Conservation (phyloP, 1,140 invertebrate genomes). For the Drosophila seguyi region DNA sequence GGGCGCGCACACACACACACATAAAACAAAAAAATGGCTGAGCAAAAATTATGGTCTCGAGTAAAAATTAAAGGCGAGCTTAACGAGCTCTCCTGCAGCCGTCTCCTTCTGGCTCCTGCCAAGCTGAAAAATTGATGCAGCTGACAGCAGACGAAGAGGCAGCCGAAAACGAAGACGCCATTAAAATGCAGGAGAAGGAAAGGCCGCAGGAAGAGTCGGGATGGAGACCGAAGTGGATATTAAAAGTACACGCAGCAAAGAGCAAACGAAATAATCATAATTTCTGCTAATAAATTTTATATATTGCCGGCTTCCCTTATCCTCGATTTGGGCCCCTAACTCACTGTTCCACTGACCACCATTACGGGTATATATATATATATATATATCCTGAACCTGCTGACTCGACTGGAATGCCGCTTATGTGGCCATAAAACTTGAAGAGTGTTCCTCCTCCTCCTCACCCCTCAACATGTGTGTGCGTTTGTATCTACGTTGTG, state of each 20-base stretch:
- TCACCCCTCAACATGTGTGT: slow-evolving; percentile 2
- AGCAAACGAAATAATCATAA: slow-evolving; percentile 81
- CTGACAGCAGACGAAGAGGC: slow-evolving; percentile 58
- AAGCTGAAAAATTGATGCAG: slow-evolving; percentile 72
- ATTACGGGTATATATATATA: not conserved
- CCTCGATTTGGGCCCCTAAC: slow-evolving; percentile 13
- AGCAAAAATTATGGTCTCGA: slow-evolving; percentile 69
- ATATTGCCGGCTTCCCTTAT: slow-evolving; percentile 52
- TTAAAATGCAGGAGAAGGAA: slow-evolving; percentile 71
- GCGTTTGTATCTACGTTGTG: slow-evolving; percentile 9
- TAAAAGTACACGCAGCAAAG: slow-evolving; percentile 78
- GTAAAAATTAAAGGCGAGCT: slow-evolving; percentile 79
- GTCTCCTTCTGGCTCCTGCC: slow-evolving; percentile 3
- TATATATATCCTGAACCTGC: slow-evolving; percentile 36
- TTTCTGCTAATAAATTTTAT: slow-evolving; percentile 84
- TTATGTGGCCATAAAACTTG: slow-evolving; percentile 76
- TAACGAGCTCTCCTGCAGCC: slow-evolving; percentile 63
- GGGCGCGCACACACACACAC: slow-evolving; percentile 16
- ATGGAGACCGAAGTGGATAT: slow-evolving; percentile 66
- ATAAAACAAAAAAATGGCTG: slow-evolving; percentile 56
- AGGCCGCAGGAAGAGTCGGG: slow-evolving; percentile 5
- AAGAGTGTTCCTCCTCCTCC: slow-evolving; percentile 44
- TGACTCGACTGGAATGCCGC: slow-evolving; percentile 69
- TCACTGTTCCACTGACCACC: slow-evolving; percentile 10
- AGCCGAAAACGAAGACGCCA: slow-evolving; percentile 47